Conservation (phyloP, 2,113 vertebrate genomes). For the Eptesicus fuscus region DNA sequence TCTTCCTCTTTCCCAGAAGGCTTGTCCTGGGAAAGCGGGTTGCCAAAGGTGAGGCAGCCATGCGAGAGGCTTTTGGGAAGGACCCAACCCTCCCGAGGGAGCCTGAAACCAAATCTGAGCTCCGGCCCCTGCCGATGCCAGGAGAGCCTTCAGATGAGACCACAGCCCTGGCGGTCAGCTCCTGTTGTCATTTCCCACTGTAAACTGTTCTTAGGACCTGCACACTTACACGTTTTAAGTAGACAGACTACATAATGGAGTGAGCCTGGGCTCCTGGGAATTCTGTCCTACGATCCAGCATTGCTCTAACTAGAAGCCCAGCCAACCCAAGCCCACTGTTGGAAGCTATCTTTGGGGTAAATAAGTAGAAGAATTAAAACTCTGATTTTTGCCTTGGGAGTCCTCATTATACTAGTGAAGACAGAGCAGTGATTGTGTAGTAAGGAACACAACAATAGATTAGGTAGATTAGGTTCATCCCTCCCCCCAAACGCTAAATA, state of each 20-base stretch:
- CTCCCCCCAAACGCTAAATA: neutral
- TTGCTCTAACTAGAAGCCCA: neutral
- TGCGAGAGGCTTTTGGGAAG: neutral
- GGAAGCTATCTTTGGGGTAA: neutral
- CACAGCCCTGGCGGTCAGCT: neutral
- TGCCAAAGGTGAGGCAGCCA: neutral
- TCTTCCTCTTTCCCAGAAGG: neutral
- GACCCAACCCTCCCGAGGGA: accelerated
- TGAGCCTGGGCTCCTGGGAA: neutral
- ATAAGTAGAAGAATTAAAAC: neutral
- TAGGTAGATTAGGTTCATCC: neutral
- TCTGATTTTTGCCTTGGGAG: neutral
- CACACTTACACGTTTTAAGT: neutral
- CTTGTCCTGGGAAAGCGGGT: neutral
- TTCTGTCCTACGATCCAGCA: accelerated
- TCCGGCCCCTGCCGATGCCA: accelerated
- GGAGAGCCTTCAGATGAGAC: neutral
- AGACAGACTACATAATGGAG: neutral
- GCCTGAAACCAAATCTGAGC: neutral
- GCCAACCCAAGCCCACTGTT: neutral
- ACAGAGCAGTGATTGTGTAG: neutral
- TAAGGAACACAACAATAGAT: neutral
- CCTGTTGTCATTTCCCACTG: neutral
- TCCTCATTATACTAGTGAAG: neutral
- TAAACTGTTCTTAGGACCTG: neutral